These are phyloP conservation scores for Chrysochloris asiatica DNA, from an alignment of 2,113 vertebrate species.

Conservation along the genomic window DNA sequence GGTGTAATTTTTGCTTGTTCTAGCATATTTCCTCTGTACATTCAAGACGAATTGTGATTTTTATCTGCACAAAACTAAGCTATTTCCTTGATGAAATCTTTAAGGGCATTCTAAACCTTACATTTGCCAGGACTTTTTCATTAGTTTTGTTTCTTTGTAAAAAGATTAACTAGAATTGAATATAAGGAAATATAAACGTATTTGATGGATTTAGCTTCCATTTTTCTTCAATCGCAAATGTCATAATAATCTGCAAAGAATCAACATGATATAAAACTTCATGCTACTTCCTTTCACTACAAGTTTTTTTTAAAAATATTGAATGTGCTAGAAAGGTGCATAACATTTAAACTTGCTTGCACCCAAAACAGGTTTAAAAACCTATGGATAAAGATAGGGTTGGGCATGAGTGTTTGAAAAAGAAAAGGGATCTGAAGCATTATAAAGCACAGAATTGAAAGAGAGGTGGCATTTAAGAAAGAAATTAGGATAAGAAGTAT, in stretches of 20 bases:
- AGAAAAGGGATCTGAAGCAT: background rate
- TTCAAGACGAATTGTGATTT: conserved; percentile 28
- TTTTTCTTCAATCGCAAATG: conserved; percentile 18
- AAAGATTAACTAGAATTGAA: conserved; percentile 33
- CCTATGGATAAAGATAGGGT: background rate
- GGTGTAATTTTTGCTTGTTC: background rate
- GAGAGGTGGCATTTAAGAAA: conserved; percentile 17
- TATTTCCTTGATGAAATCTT: background rate
- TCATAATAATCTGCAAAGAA: conserved; percentile 25
- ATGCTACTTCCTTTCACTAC: background rate
- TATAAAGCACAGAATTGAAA: background rate
- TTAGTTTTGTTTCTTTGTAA: background rate
- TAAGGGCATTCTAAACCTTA: background rate
- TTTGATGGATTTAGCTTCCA: conserved; percentile 23
- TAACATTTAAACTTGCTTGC: background rate
- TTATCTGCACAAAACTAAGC: conserved; percentile 11
- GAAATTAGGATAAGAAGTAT: conserved; percentile 22
- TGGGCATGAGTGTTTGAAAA: background rate
- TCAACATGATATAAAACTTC: background rate
- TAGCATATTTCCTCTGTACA: background rate
- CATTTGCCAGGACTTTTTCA: conserved; percentile 25
- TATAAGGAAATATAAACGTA: conserved; percentile 25
- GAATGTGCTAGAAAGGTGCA: background rate
- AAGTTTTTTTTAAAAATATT: background rate
- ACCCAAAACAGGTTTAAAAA: conserved; percentile 1